Evolutionary conservation across 2,113 vertebrate genomes (phyloP), one percentile per base, ranked within the genome.

Genomic region (Centropristis striata): DNA sequence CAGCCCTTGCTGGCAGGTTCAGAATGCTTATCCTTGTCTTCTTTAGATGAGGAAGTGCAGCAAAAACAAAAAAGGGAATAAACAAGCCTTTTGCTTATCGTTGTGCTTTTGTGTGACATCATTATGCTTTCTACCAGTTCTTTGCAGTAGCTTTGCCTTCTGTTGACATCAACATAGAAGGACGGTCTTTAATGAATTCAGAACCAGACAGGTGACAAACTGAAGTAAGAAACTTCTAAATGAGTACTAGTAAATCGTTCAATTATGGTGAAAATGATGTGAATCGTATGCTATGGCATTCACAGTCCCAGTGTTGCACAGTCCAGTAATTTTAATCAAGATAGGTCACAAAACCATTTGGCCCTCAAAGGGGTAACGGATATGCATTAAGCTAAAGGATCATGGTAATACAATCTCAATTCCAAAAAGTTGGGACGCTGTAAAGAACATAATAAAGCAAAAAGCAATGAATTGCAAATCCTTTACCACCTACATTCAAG

Each of bases 51-150:
- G 65, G 27, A 74, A 66, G 42, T 63, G 57, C 21, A 67, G 65
- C 53, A 39, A 10, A 82, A 51, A 67, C 59, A 71, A 47, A 78
- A 39, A 71, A 49, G 36, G 5, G 9, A 71, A 83, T n/a, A 58
- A 68, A 53, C 50, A 75, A 47, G 50, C 49, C 27, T 60, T 68
- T 65, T 69, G 16, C 57, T 80, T 73, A 76, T 77, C 80, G 75
- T 49, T 71, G 4, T 60, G 27, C 39, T 28, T 67, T 78, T 72
- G 57, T 69, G 46, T 28, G 70, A 16, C 49, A 54, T 44, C 80
- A 63, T 78, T 69, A 49, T 64, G 49, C 44, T 71, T 71, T 65
- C 25, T 59, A 28, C 10, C 5, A 78, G 36, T 54, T 76, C 28
- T 78, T 63, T 53, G 12, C 37, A 18, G 44, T 59, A 66, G 36